These are phyloP conservation scores for Hypomecis atomaria DNA, from an alignment of 2,888 invertebrate genomes.

Conservation along the genomic window DNA sequence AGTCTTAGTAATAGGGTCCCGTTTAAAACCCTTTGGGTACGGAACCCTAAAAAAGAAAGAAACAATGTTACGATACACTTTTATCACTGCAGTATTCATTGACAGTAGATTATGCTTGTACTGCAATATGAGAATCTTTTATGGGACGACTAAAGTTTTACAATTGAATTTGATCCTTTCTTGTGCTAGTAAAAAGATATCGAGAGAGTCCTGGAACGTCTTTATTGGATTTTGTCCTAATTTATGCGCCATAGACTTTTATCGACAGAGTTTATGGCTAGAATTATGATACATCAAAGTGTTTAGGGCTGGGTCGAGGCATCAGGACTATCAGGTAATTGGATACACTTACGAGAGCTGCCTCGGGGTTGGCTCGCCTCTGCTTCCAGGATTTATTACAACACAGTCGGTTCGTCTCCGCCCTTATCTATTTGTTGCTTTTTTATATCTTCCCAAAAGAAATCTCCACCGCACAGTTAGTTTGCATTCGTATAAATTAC, in stretches of 20 bases:
- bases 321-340: constrained; percentile 70
- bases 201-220: constrained; percentile 14
- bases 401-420: constrained; percentile 13
- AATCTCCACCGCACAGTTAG: constrained; percentile 3
- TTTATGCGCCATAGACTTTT: constrained; percentile 44
- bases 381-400: constrained; percentile 25
- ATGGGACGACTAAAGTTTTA: constrained; percentile 1
- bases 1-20: too few relatives aligned
- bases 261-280: constrained; percentile 54
- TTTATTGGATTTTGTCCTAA: constrained; percentile 27
- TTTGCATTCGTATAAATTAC: background rate
- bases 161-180: constrained; percentile 20
- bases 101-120: background rate
- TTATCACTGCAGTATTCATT: constrained; percentile 13
- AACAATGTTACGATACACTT: background rate
- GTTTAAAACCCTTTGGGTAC: too few relatives aligned
- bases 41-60: too few relatives aligned
- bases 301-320: constrained; percentile 63
- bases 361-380: constrained; percentile 59
- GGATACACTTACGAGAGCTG: constrained; percentile 77
- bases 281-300: constrained; percentile 53
- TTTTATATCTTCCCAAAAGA: constrained; percentile 11
- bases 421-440: constrained; percentile 13
- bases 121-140: constrained; percentile 9
- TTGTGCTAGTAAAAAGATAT: constrained; percentile 18